Conservation (phyloP, 1,140 invertebrate species). For the Drosophila ercepeae region DNA sequence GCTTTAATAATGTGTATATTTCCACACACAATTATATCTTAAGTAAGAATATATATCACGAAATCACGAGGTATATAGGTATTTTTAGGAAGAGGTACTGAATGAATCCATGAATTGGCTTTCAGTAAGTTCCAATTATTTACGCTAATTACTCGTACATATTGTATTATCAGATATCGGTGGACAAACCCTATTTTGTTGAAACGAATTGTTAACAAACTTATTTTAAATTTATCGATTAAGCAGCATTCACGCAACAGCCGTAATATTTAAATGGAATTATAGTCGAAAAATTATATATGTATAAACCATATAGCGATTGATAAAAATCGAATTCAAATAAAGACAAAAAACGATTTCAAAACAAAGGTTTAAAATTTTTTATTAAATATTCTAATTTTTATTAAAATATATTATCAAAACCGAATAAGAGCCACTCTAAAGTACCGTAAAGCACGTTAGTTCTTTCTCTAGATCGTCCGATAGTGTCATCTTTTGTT, state of each 20-base stretch:
- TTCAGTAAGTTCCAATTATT: constrained; percentile 48
- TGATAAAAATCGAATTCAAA: constrained; percentile 52
- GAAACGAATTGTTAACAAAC: constrained; percentile 77
- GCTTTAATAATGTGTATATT: constrained; percentile 33
- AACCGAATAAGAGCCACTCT: no score
- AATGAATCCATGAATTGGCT: constrained; percentile 22
- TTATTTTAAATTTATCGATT: constrained; percentile 72
- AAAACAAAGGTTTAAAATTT: background rate
- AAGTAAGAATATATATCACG: constrained; percentile 35
- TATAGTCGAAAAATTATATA: constrained; percentile 78
- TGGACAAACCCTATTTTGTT: constrained; percentile 61
- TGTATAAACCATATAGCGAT: constrained; percentile 60
- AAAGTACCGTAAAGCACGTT: background rate
- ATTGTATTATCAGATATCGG: constrained; percentile 33
- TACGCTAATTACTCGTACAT: constrained; percentile 43
- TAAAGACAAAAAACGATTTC: constrained; percentile 38
- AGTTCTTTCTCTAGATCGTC: background rate
- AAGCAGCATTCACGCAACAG: constrained; percentile 50
- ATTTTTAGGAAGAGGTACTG: constrained; percentile 22
- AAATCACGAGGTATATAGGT: constrained; percentile 9
- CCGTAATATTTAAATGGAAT: constrained; percentile 71
- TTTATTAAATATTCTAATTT: background rate
- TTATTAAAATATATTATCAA: no score
- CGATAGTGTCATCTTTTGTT: background rate
- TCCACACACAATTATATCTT: constrained; percentile 16